Evolutionary conservation across 1,140 invertebrate species (phyloP), one percentile per base, ranked within the genome.

Genomic region (Drosophila albomicans): DNA sequence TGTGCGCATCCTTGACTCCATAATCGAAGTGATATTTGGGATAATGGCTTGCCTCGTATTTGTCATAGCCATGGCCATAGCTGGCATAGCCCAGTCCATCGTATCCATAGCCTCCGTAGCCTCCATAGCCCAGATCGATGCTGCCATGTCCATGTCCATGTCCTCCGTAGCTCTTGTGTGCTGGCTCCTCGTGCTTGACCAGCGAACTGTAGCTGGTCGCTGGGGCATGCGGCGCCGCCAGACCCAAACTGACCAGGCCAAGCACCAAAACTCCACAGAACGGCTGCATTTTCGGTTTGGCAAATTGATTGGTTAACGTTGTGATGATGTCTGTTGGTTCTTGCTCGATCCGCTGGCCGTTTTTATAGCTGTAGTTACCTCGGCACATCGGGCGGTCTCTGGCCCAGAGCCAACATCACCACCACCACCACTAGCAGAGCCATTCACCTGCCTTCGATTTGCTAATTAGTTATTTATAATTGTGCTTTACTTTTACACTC

Each of bases 11-110:
- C 77, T 95, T 94, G 8, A 96, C 95, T 10, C 95, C 95, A 84
- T 96, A 96, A 79, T 95, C 96, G 85, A 96, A 96, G 74, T 94
- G 94, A 92, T 96, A 96, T 73, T 94, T 94, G 67, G 95, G 95
- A 92, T 95, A 87, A 64, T 94, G 91, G 20, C 78, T 16, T 11
- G 71, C 63, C 49, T 91, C 89, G 56, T 90, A 68, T 4, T 84
- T 74, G 3, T 72, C 80, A 15, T 78, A 68, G 5, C 67, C 80
- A 51, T 78, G 56, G 2, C 62, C 69, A 16, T 78, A 73, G 51
- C 63, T 30, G 13, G 51, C 66, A 16, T 75, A 70, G 43, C 65
- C 69, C 20, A 61, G 11, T n/a, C 56, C 54, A 6, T 49, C 77
- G 16, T 73, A 16, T 28, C 56, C 68, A 11, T 68, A 64, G 28